Base-by-base conservation (phyloP, 2,797 vertebrate genomes). In the Notolepis coatsorum region DNA sequence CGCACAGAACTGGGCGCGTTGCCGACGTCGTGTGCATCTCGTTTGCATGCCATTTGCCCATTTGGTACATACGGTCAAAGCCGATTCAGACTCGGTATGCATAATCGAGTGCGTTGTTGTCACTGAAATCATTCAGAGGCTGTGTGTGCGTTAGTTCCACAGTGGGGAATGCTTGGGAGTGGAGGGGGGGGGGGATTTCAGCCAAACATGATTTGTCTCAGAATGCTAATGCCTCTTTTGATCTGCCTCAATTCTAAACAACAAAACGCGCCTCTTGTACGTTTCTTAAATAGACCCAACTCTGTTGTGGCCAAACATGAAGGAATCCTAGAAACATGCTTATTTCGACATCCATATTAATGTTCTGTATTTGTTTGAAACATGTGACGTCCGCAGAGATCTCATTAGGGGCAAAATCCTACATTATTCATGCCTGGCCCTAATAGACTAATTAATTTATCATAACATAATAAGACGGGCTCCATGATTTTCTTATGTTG, bases 381-480 rank as follows among this genome's bases (percentile, higher is more conserved):
- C 79, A 83, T 82, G 80, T 85, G 51, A 76, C 80, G 82, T 92
- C 91, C 86, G 37, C 71, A 13, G 92, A 92, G 92, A 91, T 89
- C 87, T 85, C 91, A 91, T 93, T 91, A 92, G 82, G 85, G 71
- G 60, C 33, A 83, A n/a, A 73, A 57, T 21, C 53, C 69, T 85
- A 67, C 84, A 84, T 89, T 89, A 89, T 92, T 90, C 87, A 91
- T 87, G 86, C 70, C 62, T 58, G 84, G 72, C 84, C 88, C 89
- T 92, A 90, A 92, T 90, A 90, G 87, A 88, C 89, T 92, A 84
- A 92, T 92, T 91, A 87, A 89, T 88, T 88, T 81, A 84, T 89
- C 77, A 86, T 89, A 81, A 89, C 83, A 91, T 75, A 81, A 77
- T 80, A 56, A 77, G 64, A 68, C 65, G 51, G 42, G n/a, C 66